Conservation (phyloP, 2,888 invertebrate genomes). For the Noctua janthe region DNA sequence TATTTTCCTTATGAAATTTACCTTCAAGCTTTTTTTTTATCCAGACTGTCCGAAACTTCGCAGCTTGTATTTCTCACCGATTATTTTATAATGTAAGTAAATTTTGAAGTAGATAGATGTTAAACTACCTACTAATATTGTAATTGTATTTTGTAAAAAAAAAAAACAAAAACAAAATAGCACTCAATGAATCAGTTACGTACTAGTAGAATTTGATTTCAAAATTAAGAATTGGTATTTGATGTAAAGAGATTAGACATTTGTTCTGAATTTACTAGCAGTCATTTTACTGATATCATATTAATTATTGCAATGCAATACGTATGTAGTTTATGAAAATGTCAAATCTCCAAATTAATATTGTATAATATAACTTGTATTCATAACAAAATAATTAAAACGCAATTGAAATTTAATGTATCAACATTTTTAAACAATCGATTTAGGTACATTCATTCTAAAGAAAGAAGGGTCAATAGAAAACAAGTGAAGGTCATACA, state of each 20-base stretch:
- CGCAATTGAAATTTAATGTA: conserved; percentile 19
- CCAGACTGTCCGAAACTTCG: conserved; percentile 39
- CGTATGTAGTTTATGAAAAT: conserved; percentile 23
- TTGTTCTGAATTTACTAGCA: conserved; percentile 7
- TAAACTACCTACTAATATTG: conserved; percentile 57
- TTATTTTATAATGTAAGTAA: conserved; percentile 59
- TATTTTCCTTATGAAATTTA: conserved; percentile 27
- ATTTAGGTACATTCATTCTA: conserved; percentile 12
- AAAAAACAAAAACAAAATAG: conserved; percentile 39
- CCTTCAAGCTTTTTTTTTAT: conserved; percentile 19
- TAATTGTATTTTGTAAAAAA: conserved; percentile 49
- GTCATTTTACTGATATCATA: neutral
- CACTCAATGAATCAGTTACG: conserved; percentile 35
- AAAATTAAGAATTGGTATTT: conserved; percentile 35
- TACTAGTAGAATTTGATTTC: conserved; percentile 35
- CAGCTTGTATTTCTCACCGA: conserved; percentile 68
- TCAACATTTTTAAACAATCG: neutral
- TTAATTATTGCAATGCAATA: neutral
- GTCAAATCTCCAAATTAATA: conserved; percentile 50
- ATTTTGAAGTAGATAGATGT: conserved; percentile 62
- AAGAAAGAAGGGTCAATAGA: conserved; percentile 12
- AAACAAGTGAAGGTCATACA: conserved; percentile 1
- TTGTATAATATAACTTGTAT: conserved; percentile 41
- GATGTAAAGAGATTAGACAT: conserved; percentile 48
- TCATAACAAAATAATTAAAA: conserved; percentile 16